phyloP scores from a whole-genome alignment of 1,140 invertebrate genomes.

The Asbolus verrucosus region DNA sequence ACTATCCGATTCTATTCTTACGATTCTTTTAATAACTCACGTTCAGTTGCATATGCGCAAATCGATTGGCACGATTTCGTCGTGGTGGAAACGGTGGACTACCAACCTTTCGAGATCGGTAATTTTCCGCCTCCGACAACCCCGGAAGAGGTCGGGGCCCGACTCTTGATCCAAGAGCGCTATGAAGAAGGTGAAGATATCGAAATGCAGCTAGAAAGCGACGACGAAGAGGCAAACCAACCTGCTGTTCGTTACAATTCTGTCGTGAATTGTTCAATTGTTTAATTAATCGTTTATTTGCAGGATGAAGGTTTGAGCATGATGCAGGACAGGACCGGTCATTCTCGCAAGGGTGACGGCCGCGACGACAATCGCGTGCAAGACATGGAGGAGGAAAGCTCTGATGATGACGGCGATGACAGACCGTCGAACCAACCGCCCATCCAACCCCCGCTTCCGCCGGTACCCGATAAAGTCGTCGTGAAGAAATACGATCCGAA shows the following conservation, averaged over 20 bases:
- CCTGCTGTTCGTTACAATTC: constrained; percentile 42
- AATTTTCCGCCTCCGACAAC: constrained; percentile 97
- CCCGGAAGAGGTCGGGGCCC: constrained; percentile 94
- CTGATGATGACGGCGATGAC: constrained; percentile 77
- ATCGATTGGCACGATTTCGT: constrained; percentile 99
- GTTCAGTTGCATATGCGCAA: constrained; percentile 91
- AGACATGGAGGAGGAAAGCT: constrained; percentile 92
- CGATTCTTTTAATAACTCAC: constrained; percentile 8
- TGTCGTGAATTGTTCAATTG: background rate
- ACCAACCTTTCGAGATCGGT: constrained; percentile 95
- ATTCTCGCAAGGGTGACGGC: constrained; percentile 64
- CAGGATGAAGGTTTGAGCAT: constrained; percentile 76
- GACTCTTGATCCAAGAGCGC: constrained; percentile 87
- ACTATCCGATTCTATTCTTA: background rate
- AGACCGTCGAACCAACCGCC: constrained; percentile 66
- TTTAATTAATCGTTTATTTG: constrained; percentile 37
- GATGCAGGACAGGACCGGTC: constrained; percentile 73
- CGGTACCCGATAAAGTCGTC: constrained; percentile 93
- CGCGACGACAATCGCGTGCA: constrained; percentile 74
- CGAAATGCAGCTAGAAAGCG: constrained; percentile 82
- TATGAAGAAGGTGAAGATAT: constrained; percentile 72
- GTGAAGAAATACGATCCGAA: constrained; percentile 99
- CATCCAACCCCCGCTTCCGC: constrained; percentile 74
- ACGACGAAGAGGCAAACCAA: constrained; percentile 68
- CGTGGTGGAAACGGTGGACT: constrained; percentile 99